Conservation (phyloP, 2,113 vertebrate genomes). For the Arothron firmamentum region DNA sequence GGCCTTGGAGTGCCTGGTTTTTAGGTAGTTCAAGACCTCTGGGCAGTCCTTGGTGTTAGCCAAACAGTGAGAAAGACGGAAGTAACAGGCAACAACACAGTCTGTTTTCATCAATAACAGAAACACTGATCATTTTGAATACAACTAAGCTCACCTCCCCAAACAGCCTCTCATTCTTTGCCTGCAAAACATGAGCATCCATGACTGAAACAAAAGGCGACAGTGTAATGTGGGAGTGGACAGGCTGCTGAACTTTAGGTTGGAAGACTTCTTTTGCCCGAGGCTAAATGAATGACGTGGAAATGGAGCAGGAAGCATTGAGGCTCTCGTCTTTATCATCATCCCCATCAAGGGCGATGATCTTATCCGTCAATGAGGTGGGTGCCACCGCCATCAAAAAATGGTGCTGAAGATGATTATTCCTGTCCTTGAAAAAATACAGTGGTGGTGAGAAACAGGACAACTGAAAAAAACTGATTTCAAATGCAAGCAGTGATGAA, state of each 20-base stretch:
- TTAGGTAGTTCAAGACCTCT: slow-evolving; percentile 81
- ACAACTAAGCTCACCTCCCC: slow-evolving; percentile 70
- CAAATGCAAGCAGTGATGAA: no score
- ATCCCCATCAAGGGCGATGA: slow-evolving; percentile 70
- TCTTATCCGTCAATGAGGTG: slow-evolving; percentile 65
- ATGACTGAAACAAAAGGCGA: slow-evolving; percentile 68
- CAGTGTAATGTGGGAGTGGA: slow-evolving; percentile 58
- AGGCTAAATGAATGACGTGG: slow-evolving; percentile 17
- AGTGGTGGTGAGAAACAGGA: not conserved
- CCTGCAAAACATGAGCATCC: slow-evolving; percentile 50
- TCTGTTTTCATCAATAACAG: no score
- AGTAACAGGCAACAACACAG: not conserved
- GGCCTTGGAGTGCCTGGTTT: slow-evolving; percentile 73
- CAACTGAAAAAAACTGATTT: not conserved
- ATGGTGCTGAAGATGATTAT: no score
- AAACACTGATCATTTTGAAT: no score
- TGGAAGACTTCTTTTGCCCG: not conserved
- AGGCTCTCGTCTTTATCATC: slow-evolving; percentile 59
- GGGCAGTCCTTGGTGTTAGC: slow-evolving; percentile 78
- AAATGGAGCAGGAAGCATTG: slow-evolving; percentile 31
- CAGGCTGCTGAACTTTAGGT: slow-evolving; percentile 12
- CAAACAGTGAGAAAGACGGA: slow-evolving; percentile 63
- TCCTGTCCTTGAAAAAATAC: slow-evolving; percentile 20
- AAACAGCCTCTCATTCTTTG: slow-evolving; percentile 82
- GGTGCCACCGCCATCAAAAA: slow-evolving; percentile 55